Conservation (phyloP, 2,113 vertebrate genomes). For the Lutjanus erythropterus region DNA sequence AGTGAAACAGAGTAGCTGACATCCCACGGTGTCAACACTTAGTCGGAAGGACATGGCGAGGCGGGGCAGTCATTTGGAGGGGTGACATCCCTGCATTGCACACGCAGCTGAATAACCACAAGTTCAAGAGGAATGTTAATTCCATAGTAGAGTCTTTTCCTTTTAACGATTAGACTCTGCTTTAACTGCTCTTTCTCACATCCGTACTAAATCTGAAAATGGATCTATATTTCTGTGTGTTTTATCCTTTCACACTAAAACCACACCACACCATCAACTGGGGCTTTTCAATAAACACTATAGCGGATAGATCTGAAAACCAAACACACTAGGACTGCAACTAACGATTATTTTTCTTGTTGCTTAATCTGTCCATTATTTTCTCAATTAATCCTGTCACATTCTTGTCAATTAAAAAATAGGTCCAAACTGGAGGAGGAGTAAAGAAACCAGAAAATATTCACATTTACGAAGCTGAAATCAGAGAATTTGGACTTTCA, state of each 20-base stretch:
- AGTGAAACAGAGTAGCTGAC: slow-evolving; percentile 6
- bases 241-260: background rate
- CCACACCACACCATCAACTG: background rate
- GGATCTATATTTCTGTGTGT: background rate
- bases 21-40: background rate
- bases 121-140: background rate
- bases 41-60: background rate
- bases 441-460: too few species aligned
- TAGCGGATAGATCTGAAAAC: background rate
- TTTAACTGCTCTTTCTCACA: background rate
- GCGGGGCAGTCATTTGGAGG: background rate
- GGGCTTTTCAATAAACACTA: background rate
- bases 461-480: too few species aligned
- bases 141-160: background rate
- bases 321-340: too few species aligned
- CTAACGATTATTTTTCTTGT: too few species aligned
- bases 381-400: too few species aligned
- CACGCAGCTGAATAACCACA: background rate
- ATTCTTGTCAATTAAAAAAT: too few species aligned
- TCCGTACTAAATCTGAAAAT: background rate
- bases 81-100: background rate
- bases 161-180: background rate
- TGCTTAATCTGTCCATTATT: too few species aligned
- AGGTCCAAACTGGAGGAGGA: too few species aligned
- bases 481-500: too few species aligned